These are phyloP conservation scores for Lucifuga dentata DNA, from an alignment of 2,113 vertebrate genomes.

Conservation along the genomic window DNA sequence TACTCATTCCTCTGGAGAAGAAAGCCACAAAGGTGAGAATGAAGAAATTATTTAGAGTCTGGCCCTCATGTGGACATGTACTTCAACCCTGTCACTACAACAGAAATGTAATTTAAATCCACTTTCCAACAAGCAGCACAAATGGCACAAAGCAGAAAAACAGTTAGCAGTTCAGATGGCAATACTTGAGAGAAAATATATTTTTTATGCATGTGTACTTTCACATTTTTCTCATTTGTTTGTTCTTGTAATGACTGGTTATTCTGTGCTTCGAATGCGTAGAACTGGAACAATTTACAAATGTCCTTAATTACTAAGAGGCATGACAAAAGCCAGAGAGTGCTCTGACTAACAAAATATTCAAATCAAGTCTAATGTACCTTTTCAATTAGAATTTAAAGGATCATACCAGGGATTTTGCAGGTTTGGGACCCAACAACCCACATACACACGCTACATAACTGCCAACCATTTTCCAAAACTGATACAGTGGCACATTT, in stretches of 20 bases:
- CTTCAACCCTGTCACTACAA: slow-evolving; percentile 35
- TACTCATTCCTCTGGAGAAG: slow-evolving; percentile 54
- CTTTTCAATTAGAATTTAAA: not conserved
- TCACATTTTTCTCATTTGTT: not conserved
- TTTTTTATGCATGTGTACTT: not conserved
- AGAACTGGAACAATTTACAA: not conserved
- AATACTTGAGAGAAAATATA: not conserved
- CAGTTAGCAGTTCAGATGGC: not conserved
- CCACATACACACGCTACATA: no score
- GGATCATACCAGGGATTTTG: no score
- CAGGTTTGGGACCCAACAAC: no score
- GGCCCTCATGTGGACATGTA: slow-evolving; percentile 26
- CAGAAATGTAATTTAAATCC: slow-evolving; percentile 17
- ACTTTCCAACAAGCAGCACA: slow-evolving; percentile 6
- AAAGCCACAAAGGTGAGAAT: slow-evolving; percentile 38
- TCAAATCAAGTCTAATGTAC: not conserved
- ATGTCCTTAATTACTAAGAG: not conserved
- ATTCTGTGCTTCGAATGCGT: not conserved
- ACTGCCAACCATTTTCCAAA: no score
- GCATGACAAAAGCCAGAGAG: no score
- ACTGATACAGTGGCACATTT: no score
- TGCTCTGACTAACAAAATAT: not conserved
- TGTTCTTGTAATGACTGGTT: not conserved
- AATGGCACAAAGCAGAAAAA: slow-evolving; percentile 11
- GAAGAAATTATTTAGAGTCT: slow-evolving; percentile 21